A percentile compares a stretch with the other conserved stretches of the same genome.
These are phyloP conservation scores for Champsocephalus esox DNA, from an alignment of 2,797 vertebrate genomes.

Conservation along the genomic window DNA sequence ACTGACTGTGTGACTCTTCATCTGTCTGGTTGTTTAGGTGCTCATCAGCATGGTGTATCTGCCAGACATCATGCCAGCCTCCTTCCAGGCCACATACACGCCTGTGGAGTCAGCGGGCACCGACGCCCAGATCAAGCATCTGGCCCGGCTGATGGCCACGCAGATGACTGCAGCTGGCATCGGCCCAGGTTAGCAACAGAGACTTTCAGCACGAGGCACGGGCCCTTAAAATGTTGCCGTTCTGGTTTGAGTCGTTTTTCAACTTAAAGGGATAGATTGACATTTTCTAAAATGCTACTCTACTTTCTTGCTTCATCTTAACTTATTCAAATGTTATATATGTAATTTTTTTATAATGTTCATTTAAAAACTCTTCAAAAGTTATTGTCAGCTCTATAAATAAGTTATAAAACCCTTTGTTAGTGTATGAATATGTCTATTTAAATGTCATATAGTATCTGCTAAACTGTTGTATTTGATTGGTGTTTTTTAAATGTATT, in stretches of 20 bases:
- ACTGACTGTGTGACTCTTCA: not conserved
- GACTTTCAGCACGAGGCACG: not conserved
- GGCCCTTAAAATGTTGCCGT: not conserved
- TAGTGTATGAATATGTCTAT: too few species aligned
- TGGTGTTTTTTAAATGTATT: not conserved
- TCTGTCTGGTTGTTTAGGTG: slow-evolving; percentile 81
- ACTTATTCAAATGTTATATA: not conserved
- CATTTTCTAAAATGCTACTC: not conserved
- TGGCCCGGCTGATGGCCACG: slow-evolving; percentile 93
- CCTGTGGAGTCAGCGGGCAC: slow-evolving; percentile 96
- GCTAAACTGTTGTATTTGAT: not conserved
- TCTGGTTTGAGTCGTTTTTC: not conserved
- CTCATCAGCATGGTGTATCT: slow-evolving; percentile 99
- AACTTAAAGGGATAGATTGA: not conserved
- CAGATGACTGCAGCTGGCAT: slow-evolving; percentile 94
- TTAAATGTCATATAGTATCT: not conserved
- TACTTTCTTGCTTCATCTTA: not conserved
- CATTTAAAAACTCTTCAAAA: not conserved
- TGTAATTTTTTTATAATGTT: too few species aligned
- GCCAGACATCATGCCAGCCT: slow-evolving; percentile 95
- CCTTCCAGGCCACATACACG: slow-evolving; percentile 97
- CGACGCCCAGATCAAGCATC: slow-evolving; percentile 94
- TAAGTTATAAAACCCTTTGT: too few species aligned
- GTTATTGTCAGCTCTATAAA: not conserved
- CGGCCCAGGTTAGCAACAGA: slow-evolving; percentile 87